Conservation (phyloP, 2,888 invertebrate species). For the Fragum fragum region DNA sequence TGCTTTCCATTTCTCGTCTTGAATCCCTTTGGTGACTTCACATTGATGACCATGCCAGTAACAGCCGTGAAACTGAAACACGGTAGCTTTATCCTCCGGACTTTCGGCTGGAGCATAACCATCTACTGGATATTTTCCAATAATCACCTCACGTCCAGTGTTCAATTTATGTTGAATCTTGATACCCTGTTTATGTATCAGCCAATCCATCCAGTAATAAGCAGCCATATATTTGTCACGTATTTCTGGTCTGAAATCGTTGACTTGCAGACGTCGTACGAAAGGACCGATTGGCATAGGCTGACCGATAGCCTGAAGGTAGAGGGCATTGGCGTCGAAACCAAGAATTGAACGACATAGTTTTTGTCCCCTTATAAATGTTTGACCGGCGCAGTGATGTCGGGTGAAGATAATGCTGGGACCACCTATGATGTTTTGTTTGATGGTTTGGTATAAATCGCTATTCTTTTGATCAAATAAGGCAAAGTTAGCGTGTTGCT, state of each 20-base stretch:
- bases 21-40: too few species aligned
- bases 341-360: conserved; percentile 50
- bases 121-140: conserved; percentile 53
- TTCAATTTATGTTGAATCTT: conserved; percentile 42
- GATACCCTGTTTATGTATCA: conserved; percentile 18
- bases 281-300: conserved; percentile 62
- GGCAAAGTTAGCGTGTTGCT: conserved; percentile 49
- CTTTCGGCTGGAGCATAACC: conserved; percentile 17
- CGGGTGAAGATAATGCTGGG: conserved; percentile 57
- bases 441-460: conserved; percentile 59
- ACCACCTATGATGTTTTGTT: conserved; percentile 54
- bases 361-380: conserved; percentile 46
- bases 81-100: too few species aligned
- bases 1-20: too few species aligned
- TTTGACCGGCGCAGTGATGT: conserved; percentile 44
- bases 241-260: conserved; percentile 52
- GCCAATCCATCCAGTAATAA: conserved; percentile 56
- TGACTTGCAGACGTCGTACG: conserved; percentile 39
- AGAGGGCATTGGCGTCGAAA: conserved; percentile 64
- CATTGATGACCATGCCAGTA: too few species aligned
- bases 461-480: conserved; percentile 40
- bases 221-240: conserved; percentile 49
- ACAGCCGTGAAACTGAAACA: too few species aligned
- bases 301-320: conserved; percentile 57
- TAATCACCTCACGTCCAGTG: conserved; percentile 28